Conservation (phyloP, 2,113 vertebrate genomes). For the Limanda limanda region DNA sequence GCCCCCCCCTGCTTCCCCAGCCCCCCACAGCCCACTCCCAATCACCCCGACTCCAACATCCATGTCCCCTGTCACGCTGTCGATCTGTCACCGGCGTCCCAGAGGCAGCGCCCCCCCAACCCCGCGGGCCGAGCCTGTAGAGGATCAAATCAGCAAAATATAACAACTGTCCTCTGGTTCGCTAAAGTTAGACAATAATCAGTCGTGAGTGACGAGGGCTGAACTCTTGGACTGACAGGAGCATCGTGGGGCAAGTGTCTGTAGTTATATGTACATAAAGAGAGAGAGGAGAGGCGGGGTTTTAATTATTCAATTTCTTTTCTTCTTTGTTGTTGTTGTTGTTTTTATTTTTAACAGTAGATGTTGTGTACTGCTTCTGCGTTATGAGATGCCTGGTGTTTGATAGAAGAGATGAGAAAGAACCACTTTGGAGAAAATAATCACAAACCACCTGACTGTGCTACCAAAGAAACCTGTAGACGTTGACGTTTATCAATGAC, state of each 20-base stretch:
- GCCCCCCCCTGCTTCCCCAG: not conserved
- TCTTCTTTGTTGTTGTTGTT: slow-evolving; percentile 19
- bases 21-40: not conserved
- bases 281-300: slow-evolving; percentile 69
- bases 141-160: slow-evolving; percentile 68
- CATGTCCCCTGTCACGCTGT: slow-evolving; percentile 34
- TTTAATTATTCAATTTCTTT: slow-evolving; percentile 67
- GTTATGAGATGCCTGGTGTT: slow-evolving; percentile 82
- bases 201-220: slow-evolving; percentile 48
- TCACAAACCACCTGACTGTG: slow-evolving; percentile 86
- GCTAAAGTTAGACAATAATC: slow-evolving; percentile 19
- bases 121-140: slow-evolving; percentile 55
- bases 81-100: slow-evolving; percentile 63
- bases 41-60: slow-evolving; percentile 41
- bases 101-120: slow-evolving; percentile 59
- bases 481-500: slow-evolving; percentile 80
- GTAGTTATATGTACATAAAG: slow-evolving; percentile 81
- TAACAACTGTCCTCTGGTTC: slow-evolving; percentile 34
- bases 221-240: slow-evolving; percentile 45
- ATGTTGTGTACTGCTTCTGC: slow-evolving; percentile 81
- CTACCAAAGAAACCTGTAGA: slow-evolving; percentile 95
- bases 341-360: slow-evolving; percentile 67
- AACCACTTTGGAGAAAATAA: slow-evolving; percentile 73
- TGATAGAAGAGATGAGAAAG: slow-evolving; percentile 61
- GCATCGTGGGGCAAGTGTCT: slow-evolving; percentile 74